Evolutionary conservation across 2,888 invertebrate genomes (phyloP).

Genomic region (Herminia tarsipennalis): DNA sequence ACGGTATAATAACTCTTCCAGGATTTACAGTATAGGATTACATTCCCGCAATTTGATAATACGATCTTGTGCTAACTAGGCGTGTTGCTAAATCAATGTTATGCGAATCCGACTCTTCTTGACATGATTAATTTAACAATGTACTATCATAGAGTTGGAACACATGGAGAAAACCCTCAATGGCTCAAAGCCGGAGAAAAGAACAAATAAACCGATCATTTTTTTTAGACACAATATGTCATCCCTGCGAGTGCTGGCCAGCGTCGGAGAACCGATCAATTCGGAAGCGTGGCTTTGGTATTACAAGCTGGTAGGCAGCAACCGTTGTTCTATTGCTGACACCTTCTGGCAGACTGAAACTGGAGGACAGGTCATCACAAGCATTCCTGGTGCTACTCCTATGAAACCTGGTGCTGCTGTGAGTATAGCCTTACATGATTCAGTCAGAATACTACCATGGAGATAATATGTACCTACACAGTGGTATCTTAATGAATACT

Average conservation of each 20-base stretch:
- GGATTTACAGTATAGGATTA: no score
- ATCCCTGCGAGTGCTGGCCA: slow-evolving; percentile 93
- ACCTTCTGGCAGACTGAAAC: slow-evolving; percentile 99
- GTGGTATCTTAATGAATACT: no score
- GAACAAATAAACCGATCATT: neutral
- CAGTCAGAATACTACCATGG: neutral
- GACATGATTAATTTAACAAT: no score
- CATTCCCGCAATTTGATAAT: no score
- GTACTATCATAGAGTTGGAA: neutral
- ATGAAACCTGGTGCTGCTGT: slow-evolving; percentile 99
- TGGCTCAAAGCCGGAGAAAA: no score
- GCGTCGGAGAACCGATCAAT: slow-evolving; percentile 99
- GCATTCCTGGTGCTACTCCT: slow-evolving; percentile 97
- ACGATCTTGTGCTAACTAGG: no score
- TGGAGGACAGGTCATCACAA: slow-evolving; percentile 98
- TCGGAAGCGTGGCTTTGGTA: slow-evolving; percentile 99
- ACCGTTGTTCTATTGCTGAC: slow-evolving; percentile 96
- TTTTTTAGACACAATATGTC: slow-evolving; percentile 86
- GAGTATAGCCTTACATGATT: slow-evolving; percentile 66
- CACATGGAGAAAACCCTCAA: no score
- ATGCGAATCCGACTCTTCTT: no score
- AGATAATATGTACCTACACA: no score
- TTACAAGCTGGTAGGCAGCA: slow-evolving; percentile 92
- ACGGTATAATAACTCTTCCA: no score
- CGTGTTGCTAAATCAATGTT: no score